phyloP scores from a whole-genome alignment of 2,113 vertebrate species.

The Odobenus rosmarus region DNA sequence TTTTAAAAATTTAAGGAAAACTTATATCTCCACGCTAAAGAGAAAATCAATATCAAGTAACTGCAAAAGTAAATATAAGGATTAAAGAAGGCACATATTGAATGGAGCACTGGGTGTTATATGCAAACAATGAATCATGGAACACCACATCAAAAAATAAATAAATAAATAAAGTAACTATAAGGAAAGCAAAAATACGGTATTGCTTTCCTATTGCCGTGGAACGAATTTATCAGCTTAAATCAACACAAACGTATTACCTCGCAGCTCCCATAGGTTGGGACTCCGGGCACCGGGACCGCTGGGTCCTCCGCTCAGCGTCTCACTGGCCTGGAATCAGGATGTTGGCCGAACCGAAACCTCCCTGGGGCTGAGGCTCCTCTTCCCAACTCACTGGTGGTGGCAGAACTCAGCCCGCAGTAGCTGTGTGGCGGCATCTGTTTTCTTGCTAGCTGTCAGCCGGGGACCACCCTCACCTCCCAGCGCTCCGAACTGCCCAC shows the following conservation, averaged over 20 bases:
- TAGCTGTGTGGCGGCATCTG: neutral
- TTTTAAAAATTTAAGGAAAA: neutral
- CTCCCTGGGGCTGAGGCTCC: neutral
- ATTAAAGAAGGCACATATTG: no score
- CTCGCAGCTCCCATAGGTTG: rapidly evolving
- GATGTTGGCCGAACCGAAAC: no score
- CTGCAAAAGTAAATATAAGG: neutral
- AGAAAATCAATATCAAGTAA: neutral
- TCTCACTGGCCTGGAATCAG: neutral
- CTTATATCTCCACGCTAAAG: neutral
- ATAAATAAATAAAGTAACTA: neutral
- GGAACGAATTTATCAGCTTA: neutral
- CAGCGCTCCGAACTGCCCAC: neutral
- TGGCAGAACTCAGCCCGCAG: neutral
- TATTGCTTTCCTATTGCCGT: neutral
- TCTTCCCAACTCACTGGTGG: neutral
- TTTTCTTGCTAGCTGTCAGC: neutral
- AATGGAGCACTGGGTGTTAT: no score
- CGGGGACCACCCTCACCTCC: neutral
- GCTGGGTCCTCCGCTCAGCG: neutral
- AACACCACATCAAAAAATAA: no score
- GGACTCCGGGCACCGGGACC: rapidly evolving
- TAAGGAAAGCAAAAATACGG: neutral
- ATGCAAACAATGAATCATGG: no score
- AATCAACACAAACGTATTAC: rapidly evolving